A percentile compares a stretch with the other conserved stretches of the same genome.
Evolutionary conservation across 1,140 invertebrate species (phyloP).

Genomic region (Drosophila albomicans): DNA sequence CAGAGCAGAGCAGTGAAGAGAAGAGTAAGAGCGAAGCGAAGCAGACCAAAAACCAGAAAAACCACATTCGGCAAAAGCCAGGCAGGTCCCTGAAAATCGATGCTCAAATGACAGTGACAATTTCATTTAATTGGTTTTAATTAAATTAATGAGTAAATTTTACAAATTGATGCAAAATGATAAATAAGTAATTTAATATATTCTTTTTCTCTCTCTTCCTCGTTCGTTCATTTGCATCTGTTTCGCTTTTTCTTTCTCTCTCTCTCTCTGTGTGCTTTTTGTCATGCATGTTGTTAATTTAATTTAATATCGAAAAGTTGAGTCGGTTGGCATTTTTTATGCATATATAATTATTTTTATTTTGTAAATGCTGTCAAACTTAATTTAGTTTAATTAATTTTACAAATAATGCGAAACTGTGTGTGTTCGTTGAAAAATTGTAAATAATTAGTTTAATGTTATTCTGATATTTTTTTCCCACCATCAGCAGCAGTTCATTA

Average conservation of each 20-base stretch:
- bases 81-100: constrained; percentile 66
- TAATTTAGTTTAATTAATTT: constrained; percentile 79
- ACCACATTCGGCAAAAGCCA: constrained; percentile 66
- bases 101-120: constrained; percentile 83
- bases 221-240: too few relatives aligned
- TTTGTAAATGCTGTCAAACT: constrained; percentile 71
- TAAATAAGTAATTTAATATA: constrained; percentile 83
- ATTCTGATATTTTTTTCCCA: constrained; percentile 23
- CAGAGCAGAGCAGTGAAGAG: constrained; percentile 15
- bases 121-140: constrained; percentile 84
- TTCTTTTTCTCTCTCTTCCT: constrained; percentile 29
- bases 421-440: constrained; percentile 23
- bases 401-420: constrained; percentile 39
- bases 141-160: constrained; percentile 84
- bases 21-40: constrained; percentile 20
- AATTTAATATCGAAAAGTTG: constrained; percentile 74
- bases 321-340: constrained; percentile 20
- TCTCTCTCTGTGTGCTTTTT: neutral
- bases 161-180: constrained; percentile 83
- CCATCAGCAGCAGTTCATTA: neutral
- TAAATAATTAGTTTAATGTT: constrained; percentile 44
- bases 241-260: too few relatives aligned
- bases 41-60: constrained; percentile 57
- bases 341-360: constrained; percentile 51
- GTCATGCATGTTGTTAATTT: constrained; percentile 64